Evolutionary conservation across 2,797 vertebrate genomes (phyloP), one percentile per base, ranked within the genome.

Genomic region (Eulemur rubriventer): DNA sequence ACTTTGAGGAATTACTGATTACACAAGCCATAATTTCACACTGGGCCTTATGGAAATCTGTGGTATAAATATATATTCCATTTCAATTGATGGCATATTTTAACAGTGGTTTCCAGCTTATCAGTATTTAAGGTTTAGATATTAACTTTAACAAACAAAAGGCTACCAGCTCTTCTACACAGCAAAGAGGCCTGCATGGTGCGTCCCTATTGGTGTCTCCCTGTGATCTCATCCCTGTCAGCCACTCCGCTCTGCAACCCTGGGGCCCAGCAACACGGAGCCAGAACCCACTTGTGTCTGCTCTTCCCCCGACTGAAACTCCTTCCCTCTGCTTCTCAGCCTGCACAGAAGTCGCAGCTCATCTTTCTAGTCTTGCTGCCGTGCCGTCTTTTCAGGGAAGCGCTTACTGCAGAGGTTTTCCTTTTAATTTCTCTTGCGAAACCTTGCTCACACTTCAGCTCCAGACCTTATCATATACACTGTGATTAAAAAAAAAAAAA

Each of bases 261-360:
- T 20, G 30, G 35, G 20, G 9, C 33, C 4, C 4, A 79, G 57
- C 12, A 6, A 12, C 0, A 69, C 4, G 14, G 65, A 46, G 7
- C 0, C 4, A 0, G 8, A 6, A 5, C 2, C 11, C 20, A 2
- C 3, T 1, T 8, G 43, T 4, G 22, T 30, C 38, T 20, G 22
- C 46, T 3, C 1, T 16, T 46, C 11, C 3, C 1, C n/a, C 4
- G 35, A 22, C 14, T 11, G 1, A 4, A 4, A 4, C 0, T 1
- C 11, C 17, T 52, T 46, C 18, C 5, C 13, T 41, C 33, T 5
- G 41, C 14, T 17, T 48, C 48, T 5, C 57, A n/a, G 35, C 55
- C 33, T 14, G 9, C 1, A 6, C 4, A 48, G 82, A 50, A 16
- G 63, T 1, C 28, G 11, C 6, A 4, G 4, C 7, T 43, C 57